Percentiles rank a stretch among this genome's conserved stretches.
Evolutionary conservation across 2,888 invertebrate genomes (phyloP).

Genomic region (Aphidius colemani): DNA sequence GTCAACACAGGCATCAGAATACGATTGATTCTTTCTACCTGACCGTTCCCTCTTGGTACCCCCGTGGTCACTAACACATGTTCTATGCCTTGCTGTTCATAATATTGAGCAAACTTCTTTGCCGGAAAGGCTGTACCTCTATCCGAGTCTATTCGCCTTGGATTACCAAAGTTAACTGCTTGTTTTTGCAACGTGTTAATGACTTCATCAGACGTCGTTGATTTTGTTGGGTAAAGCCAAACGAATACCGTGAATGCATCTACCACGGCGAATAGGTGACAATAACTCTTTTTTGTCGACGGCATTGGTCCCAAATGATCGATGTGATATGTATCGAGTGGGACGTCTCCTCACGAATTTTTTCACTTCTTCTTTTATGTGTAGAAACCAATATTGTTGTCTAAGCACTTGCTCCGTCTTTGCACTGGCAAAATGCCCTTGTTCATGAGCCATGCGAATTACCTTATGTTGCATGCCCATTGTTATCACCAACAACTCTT

Average conservation of each 20-base stretch:
- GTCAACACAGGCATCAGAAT: constrained; percentile 23
- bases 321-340: constrained; percentile 44
- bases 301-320: constrained; percentile 47
- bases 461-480: constrained; percentile 48
- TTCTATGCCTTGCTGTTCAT: constrained; percentile 16
- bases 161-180: constrained; percentile 24
- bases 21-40: constrained; percentile 29
- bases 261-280: constrained; percentile 42
- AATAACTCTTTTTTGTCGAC: constrained; percentile 42
- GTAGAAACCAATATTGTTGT: constrained; percentile 22
- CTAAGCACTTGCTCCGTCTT: constrained; percentile 34
- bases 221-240: constrained; percentile 44
- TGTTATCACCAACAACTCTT: constrained; percentile 44
- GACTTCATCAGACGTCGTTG: constrained; percentile 38
- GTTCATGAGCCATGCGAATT: constrained; percentile 47
- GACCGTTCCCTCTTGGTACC: constrained; percentile 27
- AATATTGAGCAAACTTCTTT: constrained; percentile 19
- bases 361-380: constrained; percentile 24
- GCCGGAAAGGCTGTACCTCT: constrained; percentile 28
- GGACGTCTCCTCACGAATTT: constrained; percentile 37
- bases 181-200: constrained; percentile 13
- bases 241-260: constrained; percentile 45
- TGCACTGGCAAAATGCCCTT: constrained; percentile 48
- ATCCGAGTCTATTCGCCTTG: constrained; percentile 17
- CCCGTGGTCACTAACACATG: constrained; percentile 27